Conservation (phyloP, 2,888 invertebrate genomes). For the Drosophila falleni region DNA sequence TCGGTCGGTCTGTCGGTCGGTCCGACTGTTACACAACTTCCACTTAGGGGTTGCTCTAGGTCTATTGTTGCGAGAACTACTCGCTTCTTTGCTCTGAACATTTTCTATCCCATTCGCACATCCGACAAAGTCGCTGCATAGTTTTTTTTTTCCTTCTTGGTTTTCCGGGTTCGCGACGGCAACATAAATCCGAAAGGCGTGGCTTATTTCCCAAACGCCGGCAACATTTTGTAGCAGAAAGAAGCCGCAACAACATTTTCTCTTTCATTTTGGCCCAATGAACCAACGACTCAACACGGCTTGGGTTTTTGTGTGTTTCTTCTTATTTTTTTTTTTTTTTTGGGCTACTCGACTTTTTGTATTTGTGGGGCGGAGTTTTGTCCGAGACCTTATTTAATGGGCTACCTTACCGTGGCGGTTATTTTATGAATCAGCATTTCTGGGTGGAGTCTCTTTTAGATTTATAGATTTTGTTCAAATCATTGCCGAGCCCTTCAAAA, state of each 20-base stretch:
- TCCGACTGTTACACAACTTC: conserved; percentile 45
- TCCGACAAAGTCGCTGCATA: conserved; percentile 42
- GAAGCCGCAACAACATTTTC: conserved; percentile 56
- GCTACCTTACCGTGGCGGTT: conserved; percentile 45
- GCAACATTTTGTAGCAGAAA: conserved; percentile 56
- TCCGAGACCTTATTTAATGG: conserved; percentile 55
- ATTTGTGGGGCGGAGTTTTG: conserved; percentile 68
- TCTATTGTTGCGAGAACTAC: conserved; percentile 76
- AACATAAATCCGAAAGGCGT: conserved; percentile 75
- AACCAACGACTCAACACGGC: conserved; percentile 34
- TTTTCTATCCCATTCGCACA: conserved; percentile 48
- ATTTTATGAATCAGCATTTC: conserved; percentile 56
- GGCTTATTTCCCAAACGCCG: conserved; percentile 66
- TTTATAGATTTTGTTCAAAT: conserved; percentile 36
- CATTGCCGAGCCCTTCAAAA: conserved; percentile 25
- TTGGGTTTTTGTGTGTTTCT: conserved; percentile 43
- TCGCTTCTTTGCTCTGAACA: conserved; percentile 31
- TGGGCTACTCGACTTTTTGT: conserved; percentile 47
- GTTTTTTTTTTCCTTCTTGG: conserved; percentile 63
- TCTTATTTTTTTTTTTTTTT: conserved; percentile 49
- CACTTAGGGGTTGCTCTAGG: conserved; percentile 76
- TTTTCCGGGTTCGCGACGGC: conserved; percentile 74
- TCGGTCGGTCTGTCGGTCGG: conserved; percentile 15
- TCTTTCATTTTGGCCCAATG: conserved; percentile 55
- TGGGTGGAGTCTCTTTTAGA: conserved; percentile 59